Percentiles rank a stretch among this genome's conserved stretches.
These are phyloP conservation scores for Pygmarrhopalites habei DNA, from an alignment of 1,140 invertebrate species.

Conservation along the genomic window DNA sequence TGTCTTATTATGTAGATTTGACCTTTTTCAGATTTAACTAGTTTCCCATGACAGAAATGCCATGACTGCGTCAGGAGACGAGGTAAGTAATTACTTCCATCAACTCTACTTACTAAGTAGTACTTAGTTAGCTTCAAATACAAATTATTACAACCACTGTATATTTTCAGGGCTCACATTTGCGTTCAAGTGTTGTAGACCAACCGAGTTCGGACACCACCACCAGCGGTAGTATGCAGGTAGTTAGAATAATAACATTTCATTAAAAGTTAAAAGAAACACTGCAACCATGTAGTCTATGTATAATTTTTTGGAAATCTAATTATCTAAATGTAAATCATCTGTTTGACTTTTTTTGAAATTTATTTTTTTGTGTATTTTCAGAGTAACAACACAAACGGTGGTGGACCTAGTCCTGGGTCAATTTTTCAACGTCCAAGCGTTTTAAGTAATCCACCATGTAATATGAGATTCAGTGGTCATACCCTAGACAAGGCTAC, in stretches of 20 bases:
- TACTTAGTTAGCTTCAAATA: too few relatives aligned
- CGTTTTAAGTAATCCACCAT: slow-evolving; percentile 49
- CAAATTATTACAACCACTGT: too few relatives aligned
- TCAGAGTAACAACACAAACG: not conserved
- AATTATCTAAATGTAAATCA: not conserved
- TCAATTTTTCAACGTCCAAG: slow-evolving; percentile 23
- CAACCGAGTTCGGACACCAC: slow-evolving; percentile 12
- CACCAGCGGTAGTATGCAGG: too few relatives aligned
- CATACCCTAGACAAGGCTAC: slow-evolving; percentile 98
- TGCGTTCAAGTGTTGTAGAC: slow-evolving; percentile 14
- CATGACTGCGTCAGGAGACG: slow-evolving; percentile 32
- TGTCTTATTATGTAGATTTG: too few relatives aligned
- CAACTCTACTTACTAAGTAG: too few relatives aligned
- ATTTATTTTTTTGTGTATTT: too few relatives aligned
- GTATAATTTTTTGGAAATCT: not conserved
- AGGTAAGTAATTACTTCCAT: too few relatives aligned
- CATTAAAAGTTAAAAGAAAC: too few relatives aligned
- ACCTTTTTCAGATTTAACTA: too few relatives aligned
- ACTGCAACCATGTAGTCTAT: too few relatives aligned
- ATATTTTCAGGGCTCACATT: slow-evolving; percentile 30
- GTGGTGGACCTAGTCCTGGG: not conserved
- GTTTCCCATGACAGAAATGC: too few relatives aligned
- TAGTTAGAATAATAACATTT: too few relatives aligned
- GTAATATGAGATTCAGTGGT: slow-evolving; percentile 79
- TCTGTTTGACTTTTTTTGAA: not conserved